These are phyloP conservation scores for Alexandromys fortis DNA, from an alignment of 2,113 vertebrate genomes.

Conservation along the genomic window DNA sequence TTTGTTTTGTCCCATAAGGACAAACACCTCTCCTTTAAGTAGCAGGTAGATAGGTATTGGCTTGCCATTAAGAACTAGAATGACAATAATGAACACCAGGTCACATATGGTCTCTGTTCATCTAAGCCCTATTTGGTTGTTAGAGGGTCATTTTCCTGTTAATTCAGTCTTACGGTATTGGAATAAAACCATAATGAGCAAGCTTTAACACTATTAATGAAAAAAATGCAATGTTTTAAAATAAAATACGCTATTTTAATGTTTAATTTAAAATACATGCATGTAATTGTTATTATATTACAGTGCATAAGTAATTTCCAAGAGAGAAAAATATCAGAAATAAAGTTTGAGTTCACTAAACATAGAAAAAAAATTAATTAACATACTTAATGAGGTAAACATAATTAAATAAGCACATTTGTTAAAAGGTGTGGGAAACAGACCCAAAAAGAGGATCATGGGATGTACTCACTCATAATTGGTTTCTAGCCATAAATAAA, in stretches of 20 bases:
- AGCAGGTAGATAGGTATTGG: not conserved
- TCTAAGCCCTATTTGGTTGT: not conserved
- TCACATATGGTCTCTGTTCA: not conserved
- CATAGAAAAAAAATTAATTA: conserved; percentile 23
- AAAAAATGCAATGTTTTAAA: conserved; percentile 35
- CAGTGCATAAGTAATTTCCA: conserved; percentile 14
- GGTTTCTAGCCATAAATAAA: no score
- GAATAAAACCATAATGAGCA: conserved; percentile 29
- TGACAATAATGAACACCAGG: not conserved
- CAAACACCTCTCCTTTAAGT: not conserved
- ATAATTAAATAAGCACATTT: not conserved
- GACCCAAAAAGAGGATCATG: no score
- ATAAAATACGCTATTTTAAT: not conserved
- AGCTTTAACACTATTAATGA: conserved; percentile 1
- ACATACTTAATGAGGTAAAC: not conserved
- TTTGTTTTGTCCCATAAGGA: not conserved
- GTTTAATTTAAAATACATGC: not conserved
- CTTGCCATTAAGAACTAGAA: not conserved
- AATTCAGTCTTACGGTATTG: conserved; percentile 35
- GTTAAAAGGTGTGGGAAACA: not conserved
- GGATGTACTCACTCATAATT: no score
- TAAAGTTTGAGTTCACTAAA: not conserved
- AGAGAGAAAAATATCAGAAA: conserved; percentile 1
- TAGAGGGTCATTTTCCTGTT: conserved; percentile 31
- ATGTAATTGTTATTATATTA: not conserved